phyloP scores from a whole-genome alignment of 2,113 vertebrate genomes.

The Microtus ochrogaster region DNA sequence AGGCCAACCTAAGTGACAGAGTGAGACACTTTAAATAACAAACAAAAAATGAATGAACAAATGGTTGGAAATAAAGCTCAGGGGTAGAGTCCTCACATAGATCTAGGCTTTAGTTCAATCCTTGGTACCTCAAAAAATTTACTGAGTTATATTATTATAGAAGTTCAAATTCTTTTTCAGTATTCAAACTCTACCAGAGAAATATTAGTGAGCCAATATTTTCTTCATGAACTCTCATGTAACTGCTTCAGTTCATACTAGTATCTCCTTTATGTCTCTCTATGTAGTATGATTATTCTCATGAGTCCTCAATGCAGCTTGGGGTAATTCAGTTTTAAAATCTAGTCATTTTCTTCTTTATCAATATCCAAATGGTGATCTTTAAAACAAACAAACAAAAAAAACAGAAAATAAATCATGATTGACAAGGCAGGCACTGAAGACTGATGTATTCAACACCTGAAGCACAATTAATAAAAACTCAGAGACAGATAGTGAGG shows the following conservation, averaged over 20 bases:
- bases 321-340: neutral
- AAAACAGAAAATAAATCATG: neutral
- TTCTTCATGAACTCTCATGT: neutral
- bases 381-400: neutral
- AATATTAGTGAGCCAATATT: neutral
- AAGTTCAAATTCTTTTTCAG: neutral
- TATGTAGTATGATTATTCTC: neutral
- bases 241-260: neutral
- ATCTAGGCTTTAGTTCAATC: neutral
- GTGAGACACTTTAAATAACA: neutral
- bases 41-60: neutral
- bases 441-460: neutral
- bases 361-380: neutral
- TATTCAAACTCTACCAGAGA: neutral
- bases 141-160: neutral
- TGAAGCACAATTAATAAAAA: too few species aligned
- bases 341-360: neutral
- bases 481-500: too few species aligned
- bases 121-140: neutral
- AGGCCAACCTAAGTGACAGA: neutral
- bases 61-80: neutral
- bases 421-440: neutral
- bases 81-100: neutral
- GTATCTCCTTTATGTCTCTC: neutral
- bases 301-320: neutral